Evolutionary conservation across 2,888 invertebrate species (phyloP), one percentile per base, ranked within the genome.

Genomic region (Drosophila mettleri): DNA sequence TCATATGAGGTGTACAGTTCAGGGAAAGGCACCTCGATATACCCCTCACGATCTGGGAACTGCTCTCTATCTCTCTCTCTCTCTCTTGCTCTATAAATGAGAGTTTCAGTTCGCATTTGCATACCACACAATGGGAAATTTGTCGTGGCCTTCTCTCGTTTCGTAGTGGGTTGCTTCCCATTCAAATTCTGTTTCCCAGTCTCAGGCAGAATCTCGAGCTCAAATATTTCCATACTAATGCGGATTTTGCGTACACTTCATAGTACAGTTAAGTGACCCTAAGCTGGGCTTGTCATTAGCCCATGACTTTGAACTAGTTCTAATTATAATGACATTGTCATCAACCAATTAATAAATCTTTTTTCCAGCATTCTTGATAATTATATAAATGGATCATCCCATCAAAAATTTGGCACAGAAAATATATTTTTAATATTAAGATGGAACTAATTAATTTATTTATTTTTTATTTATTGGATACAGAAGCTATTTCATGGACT

Each of bases 111-210:
- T 43, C 38, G 41, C 58, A 81, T 75, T 85, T 72, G 79, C 86
- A 87, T 81, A 82, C 65, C 53, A 72, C 36, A 54, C 80, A 87
- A 74, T 85, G 67, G 79, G 24, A 48, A 73, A 63, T 55, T 52
- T 59, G 59, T 65, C 60, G 51, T 72, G 33, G 29, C 46, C 45
- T 67, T n/a, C 14, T 33, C 31, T 69, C 65, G 31, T 41, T 38
- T 27, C n/a, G 22, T 24, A 6, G 24, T 33, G 36, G 16, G 14
- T 33, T 5, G 55, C 59, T 60, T 58, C 62, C 67, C 68, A 79
- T 62, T 79, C 58, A 64, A 65, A 53, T 48, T 63, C 48, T 24
- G 24, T 51, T 82, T 86, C 69, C 60, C 81, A 78, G 52, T 63
- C 70, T 12, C 67, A 70, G 33, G 58, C 34, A 22, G 31, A 10